Base-by-base conservation (phyloP, 2,888 invertebrate species). In the Noctuana brunneofusca region DNA sequence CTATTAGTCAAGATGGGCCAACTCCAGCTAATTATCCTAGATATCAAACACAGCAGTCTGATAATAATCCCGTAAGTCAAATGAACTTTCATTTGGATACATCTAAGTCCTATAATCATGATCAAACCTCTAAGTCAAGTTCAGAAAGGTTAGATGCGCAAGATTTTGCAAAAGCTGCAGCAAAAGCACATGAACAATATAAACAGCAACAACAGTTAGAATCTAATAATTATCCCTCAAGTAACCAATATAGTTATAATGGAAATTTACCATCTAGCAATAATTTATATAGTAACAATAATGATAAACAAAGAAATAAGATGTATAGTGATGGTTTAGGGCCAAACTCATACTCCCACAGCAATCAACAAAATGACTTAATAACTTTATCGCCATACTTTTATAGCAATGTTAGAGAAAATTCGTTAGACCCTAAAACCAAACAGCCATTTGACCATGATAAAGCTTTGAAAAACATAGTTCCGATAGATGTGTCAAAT, bases 401-500 rank as follows among this genome's bases (percentile, higher is more conserved):
- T 65, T 79, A 80, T 64, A 64, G 74, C 12, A 83, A 78, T 69
- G 67, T 78, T 1, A 80, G 77, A 67, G 86, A 87, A 67, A 79
- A 71, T 64, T 72, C 65, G 30, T 38, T 73, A 38, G 87, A 89
- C 14, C 75, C 71, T 12, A 89, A 85, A 70, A 67, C 74, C 41
- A 87, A 89, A 71, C 81, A 79, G 66, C 80, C 83, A 0, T 92
- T 92, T 71, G 92, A 92, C 70, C 91, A 92, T 60, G 87, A 88
- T 38, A 92, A 89, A 69, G 91, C 89, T 1, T 73, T 91, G 56
- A 91, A 90, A 79, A 89, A 87, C 73, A 89, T 91, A 63, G 88
- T 92, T 18, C 86, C 92, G 1, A 89, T 92, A 53, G 92, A 89
- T 69, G 83, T 89, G 3, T 86, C 90, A 35, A 92, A 91, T 67